Percentiles rank a stretch among this genome's conserved stretches.
Conservation (phyloP, 2,888 invertebrate genomes). For the Lordiphosa fenestrarum region DNA sequence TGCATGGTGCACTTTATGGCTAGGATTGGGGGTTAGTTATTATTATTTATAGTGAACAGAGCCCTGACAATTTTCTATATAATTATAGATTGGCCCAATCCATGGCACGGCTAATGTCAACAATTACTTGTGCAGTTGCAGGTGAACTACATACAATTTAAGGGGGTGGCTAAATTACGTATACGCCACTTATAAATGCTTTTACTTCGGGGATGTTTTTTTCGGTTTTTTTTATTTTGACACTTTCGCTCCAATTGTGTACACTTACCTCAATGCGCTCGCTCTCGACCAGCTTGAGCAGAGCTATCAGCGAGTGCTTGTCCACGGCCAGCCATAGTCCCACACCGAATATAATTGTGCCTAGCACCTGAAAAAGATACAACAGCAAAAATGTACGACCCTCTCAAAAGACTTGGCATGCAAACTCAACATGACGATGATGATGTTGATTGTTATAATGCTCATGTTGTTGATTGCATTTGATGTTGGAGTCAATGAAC, state of each 20-base stretch:
- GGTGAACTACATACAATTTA: not conserved
- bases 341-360: slow-evolving; percentile 84
- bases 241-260: slow-evolving; percentile 49
- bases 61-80: slow-evolving; percentile 21
- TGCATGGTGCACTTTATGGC: slow-evolving; percentile 27
- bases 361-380: slow-evolving; percentile 78
- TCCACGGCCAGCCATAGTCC: slow-evolving; percentile 87
- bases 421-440: slow-evolving; percentile 40
- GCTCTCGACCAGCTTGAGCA: slow-evolving; percentile 83
- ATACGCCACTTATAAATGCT: slow-evolving; percentile 12
- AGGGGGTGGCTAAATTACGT: slow-evolving; percentile 14
- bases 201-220: slow-evolving; percentile 14
- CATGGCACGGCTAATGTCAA: slow-evolving; percentile 25
- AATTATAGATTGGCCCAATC: slow-evolving; percentile 29
- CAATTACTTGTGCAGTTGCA: slow-evolving; percentile 22
- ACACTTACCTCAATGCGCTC: slow-evolving; percentile 82
- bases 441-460: slow-evolving; percentile 50
- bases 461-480: slow-evolving; percentile 67
- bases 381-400: slow-evolving; percentile 14
- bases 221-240: slow-evolving; percentile 1
- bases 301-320: slow-evolving; percentile 84
- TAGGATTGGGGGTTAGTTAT: slow-evolving; percentile 20
- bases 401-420: slow-evolving; percentile 31
- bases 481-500: slow-evolving; percentile 59
- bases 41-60: slow-evolving; percentile 4